These are phyloP conservation scores for Paragorgia papillata DNA, from an alignment of 92 coral and sea anemone genomes.

Conservation along the genomic window DNA sequence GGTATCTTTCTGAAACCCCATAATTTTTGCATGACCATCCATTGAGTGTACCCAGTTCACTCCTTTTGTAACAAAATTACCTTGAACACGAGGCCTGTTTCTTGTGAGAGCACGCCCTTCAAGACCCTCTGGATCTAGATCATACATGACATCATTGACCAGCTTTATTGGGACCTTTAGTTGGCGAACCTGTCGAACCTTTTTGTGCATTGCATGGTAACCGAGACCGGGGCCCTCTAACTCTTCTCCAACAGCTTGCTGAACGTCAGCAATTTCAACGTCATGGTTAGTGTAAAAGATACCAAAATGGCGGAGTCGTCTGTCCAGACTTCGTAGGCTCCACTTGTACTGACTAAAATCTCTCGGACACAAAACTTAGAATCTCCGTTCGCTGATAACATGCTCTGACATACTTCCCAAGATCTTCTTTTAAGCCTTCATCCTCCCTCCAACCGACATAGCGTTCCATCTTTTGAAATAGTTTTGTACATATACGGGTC, in stretches of 20 bases:
- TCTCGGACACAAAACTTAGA: slow-evolving; percentile 4
- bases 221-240: background rate
- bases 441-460: slow-evolving; percentile 6
- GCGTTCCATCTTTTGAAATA: background rate
- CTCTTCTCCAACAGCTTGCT: slow-evolving; percentile 2
- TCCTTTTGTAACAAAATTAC: background rate
- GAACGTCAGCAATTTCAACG: background rate
- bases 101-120: slow-evolving; percentile 16
- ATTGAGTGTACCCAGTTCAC: background rate
- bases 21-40: slow-evolving; percentile 46
- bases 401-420: background rate
- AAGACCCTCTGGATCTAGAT: slow-evolving; percentile 15
- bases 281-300: background rate
- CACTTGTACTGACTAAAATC: slow-evolving; percentile 13
- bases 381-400: background rate
- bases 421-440: background rate
- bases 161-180: slow-evolving; percentile 6
- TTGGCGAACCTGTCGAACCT: background rate
- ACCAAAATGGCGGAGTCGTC: slow-evolving; percentile 15
- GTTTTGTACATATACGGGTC: no score
- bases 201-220: slow-evolving; percentile 8
- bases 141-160: slow-evolving; percentile 6
- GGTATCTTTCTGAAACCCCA: slow-evolving; percentile 58
- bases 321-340: slow-evolving; percentile 16
- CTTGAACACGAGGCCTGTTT: slow-evolving; percentile 50